These are phyloP conservation scores for Oligia latruncula DNA, from an alignment of 2,888 invertebrate genomes.

Conservation along the genomic window DNA sequence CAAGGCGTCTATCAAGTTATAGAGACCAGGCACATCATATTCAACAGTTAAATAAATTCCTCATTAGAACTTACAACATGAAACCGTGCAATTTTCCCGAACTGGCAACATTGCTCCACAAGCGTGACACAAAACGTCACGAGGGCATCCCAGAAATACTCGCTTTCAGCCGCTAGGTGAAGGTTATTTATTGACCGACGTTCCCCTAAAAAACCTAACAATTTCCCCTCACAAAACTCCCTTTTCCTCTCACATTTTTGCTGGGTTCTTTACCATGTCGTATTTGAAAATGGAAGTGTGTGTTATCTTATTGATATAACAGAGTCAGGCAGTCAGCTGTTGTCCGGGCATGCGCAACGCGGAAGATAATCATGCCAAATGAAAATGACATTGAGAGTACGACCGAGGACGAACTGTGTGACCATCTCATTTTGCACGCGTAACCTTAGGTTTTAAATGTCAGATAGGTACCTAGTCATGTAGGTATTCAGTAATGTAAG, in stretches of 20 bases:
- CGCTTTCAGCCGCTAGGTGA: conserved; percentile 87
- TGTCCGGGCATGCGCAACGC: conserved; percentile 75
- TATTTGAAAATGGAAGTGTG: conserved; percentile 24
- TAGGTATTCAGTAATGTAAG: background rate
- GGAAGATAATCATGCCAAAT: conserved; percentile 75
- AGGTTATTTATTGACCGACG: conserved; percentile 76
- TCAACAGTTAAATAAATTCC: background rate
- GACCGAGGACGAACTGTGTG: conserved; percentile 54
- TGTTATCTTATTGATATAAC: conserved; percentile 76
- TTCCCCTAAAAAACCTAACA: conserved; percentile 44
- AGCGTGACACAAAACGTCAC: conserved; percentile 86
- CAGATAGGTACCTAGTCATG: conserved; percentile 23
- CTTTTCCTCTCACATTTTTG: conserved; percentile 4
- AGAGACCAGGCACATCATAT: background rate
- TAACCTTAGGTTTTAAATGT: conserved; percentile 61
- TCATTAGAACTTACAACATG: background rate
- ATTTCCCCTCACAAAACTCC: conserved; percentile 25
- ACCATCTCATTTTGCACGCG: conserved; percentile 59
- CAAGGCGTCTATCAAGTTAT: background rate
- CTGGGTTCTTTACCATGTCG: conserved; percentile 29
- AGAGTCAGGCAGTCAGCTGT: conserved; percentile 74
- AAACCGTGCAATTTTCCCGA: conserved; percentile 39
- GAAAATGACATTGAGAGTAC: conserved; percentile 71
- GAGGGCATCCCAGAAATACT: conserved; percentile 87
- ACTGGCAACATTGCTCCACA: conserved; percentile 78